Base-by-base conservation (phyloP, 2,888 invertebrate species). In the Pseudoips prasinana region DNA sequence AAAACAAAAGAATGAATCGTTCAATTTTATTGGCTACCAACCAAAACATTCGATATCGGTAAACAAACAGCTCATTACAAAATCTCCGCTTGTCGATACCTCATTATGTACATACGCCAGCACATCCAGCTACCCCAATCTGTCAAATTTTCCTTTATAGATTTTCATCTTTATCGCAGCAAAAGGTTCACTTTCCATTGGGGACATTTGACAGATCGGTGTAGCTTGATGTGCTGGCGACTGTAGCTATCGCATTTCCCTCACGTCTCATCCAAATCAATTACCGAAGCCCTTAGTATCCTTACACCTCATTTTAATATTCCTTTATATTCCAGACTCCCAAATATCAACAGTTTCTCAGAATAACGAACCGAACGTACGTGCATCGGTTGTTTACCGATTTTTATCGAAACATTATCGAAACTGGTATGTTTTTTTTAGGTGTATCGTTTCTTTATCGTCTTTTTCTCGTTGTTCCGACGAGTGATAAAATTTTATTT, bases 401-500 rank as follows among this genome's bases (percentile, higher is more conserved):
- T 66, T 70, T 67, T 67, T 69, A 71, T 67, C 67, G 56, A 66
- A 64, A 26, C 49, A 54, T 56, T 56, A 62, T 64, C 65, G 58
- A 51, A 57, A 60, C 61, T 27, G 47, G 60, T 54, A 54, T 59
- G 52, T 49, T 48, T 53, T 48, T 53, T 14, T 14, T 14, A 14
- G 14, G 5, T 14, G 2, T 14, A 2, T 14, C 14, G 14, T 14
- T 14, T 5, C 5, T 14, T 3, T 14, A 14, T 14, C 33, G 57
- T 49, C 47, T 51, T 59, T 52, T 37, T 48, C 33, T 49, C 39
- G 39, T 20, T 20, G 56, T 58, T 61, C 69, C 68, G 49, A 41
- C 39, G 64, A 64, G 67, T 55, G 53, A 66, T 74, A 73, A 74
- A 74, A 74, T 74, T 72, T 74, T 72, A 74, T 74, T 69, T 65